Evolutionary conservation across 2,888 invertebrate genomes (phyloP).

Genomic region (Apamea sordens): DNA sequence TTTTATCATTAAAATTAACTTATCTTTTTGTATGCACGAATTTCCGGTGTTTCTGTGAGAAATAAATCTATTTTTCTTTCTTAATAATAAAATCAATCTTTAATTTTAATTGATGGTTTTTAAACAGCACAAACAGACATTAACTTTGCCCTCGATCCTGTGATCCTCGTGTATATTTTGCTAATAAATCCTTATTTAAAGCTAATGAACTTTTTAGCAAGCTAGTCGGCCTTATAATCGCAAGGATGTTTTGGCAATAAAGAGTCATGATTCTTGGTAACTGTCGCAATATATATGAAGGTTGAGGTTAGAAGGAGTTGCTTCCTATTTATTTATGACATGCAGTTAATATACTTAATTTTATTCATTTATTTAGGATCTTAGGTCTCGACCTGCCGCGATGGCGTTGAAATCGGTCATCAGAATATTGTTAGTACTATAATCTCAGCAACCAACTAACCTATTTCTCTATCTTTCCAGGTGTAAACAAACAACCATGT

Average conservation of each 20-base stretch:
- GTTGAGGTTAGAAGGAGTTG: constrained; percentile 28
- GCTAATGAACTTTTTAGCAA: constrained; percentile 31
- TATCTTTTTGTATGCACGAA: too few relatives aligned
- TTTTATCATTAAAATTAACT: too few relatives aligned
- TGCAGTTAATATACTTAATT: background rate
- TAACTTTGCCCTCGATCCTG: too few relatives aligned
- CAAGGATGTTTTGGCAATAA: constrained; percentile 40
- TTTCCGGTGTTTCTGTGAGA: too few relatives aligned
- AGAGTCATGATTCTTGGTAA: background rate
- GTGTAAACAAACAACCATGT: constrained; percentile 75
- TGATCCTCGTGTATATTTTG: background rate
- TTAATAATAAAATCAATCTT: too few relatives aligned
- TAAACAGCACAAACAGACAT: too few relatives aligned
- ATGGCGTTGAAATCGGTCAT: background rate
- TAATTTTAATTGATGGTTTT: too few relatives aligned
- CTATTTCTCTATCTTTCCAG: constrained; percentile 66
- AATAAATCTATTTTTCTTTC: too few relatives aligned
- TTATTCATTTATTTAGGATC: too few relatives aligned
- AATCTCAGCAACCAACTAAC: constrained; percentile 22
- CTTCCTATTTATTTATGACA: constrained; percentile 24
- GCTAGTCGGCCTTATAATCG: background rate
- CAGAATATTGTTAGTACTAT: background rate
- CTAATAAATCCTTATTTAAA: constrained; percentile 8
- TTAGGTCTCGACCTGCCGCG: too few relatives aligned
- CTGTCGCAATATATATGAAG: constrained; percentile 33